Evolutionary conservation across 1,140 invertebrate species (phyloP).

Genomic region (Ceratina australensis): DNA sequence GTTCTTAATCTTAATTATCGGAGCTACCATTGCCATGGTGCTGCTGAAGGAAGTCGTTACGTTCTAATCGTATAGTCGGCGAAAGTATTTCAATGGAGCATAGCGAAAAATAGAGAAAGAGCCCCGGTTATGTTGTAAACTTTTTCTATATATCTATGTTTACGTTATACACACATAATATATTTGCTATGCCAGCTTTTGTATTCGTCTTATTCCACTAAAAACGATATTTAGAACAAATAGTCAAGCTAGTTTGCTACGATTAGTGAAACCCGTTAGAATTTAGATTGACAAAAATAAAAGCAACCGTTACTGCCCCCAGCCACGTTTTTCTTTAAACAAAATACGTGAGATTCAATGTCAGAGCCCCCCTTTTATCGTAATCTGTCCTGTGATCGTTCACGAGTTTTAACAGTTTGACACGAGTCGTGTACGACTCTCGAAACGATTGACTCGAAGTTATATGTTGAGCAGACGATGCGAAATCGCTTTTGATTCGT

Average conservation of each 20-base stretch:
- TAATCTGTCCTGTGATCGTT: slow-evolving; percentile 21
- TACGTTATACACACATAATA: slow-evolving; percentile 34
- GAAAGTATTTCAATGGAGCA: slow-evolving; percentile 37
- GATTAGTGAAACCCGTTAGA: slow-evolving; percentile 2
- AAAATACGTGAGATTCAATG: neutral
- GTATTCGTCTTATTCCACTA: slow-evolving; percentile 37
- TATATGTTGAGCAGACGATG: too few relatives aligned
- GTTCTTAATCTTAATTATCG: slow-evolving; percentile 67
- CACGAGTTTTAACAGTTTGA: neutral
- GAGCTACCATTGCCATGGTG: slow-evolving; percentile 55
- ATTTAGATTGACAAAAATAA: neutral
- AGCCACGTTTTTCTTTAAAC: neutral
- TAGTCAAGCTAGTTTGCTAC: neutral
- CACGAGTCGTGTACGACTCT: slow-evolving; percentile 2
- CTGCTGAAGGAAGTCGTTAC: slow-evolving; percentile 43
- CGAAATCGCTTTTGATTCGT: too few relatives aligned
- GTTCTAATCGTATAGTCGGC: slow-evolving; percentile 43
- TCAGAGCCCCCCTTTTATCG: slow-evolving; percentile 12
- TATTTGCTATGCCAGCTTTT: slow-evolving; percentile 39
- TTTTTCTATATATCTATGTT: slow-evolving; percentile 43
- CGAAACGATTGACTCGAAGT: neutral
- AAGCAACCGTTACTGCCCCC: neutral
- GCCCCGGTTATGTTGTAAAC: slow-evolving; percentile 46
- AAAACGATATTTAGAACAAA: neutral
- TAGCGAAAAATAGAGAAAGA: slow-evolving; percentile 38